These are phyloP conservation scores for Tolypeutes matacus DNA, from an alignment of 2,797 vertebrate species.

Conservation along the genomic window DNA sequence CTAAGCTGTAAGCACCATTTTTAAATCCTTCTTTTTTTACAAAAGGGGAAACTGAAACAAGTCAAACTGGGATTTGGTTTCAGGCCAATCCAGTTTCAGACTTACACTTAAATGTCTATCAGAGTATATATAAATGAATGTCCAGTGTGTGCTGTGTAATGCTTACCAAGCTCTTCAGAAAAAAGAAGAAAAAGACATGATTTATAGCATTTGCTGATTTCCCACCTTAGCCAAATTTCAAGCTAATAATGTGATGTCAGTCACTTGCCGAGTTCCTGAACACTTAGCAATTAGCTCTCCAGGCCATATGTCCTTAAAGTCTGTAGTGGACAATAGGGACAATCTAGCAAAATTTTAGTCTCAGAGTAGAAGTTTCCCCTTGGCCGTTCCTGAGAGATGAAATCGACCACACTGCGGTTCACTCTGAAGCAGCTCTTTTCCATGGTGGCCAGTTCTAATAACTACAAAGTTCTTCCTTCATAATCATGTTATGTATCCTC, in stretches of 20 bases:
- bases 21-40: neutral
- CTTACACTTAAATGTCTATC: neutral
- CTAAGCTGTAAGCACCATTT: neutral
- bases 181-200: neutral
- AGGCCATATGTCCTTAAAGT: neutral
- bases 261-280: neutral
- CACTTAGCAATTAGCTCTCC: neutral
- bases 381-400: neutral
- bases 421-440: neutral
- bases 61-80: constrained; percentile 36
- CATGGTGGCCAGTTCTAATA: neutral
- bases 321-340: neutral
- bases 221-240: neutral
- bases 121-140: neutral
- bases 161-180: neutral
- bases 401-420: neutral
- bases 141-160: neutral
- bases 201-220: neutral
- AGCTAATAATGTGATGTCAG: neutral
- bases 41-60: constrained; percentile 28
- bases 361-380: neutral
- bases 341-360: neutral
- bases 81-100: neutral
- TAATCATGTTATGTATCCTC: neutral
- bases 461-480: neutral